Evolutionary conservation across 2,888 invertebrate species (phyloP).

Genomic region (Tetropium fuscum): DNA sequence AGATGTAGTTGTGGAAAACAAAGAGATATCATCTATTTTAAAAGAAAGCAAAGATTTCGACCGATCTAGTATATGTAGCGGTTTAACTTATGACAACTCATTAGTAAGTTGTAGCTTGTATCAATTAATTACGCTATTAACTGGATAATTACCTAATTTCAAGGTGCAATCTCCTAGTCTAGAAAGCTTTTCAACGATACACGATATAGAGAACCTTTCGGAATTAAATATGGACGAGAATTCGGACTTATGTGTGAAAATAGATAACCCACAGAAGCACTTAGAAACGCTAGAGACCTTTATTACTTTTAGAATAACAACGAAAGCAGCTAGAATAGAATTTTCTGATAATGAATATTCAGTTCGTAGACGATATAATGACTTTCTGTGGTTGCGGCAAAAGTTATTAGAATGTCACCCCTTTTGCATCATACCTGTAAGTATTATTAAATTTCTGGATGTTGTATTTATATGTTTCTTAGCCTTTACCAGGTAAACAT

Average conservation of each 20-base stretch:
- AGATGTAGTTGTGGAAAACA: constrained; percentile 65
- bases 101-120: constrained; percentile 53
- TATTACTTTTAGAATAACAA: constrained; percentile 77
- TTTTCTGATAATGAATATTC: constrained; percentile 74
- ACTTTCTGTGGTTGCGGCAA: constrained; percentile 78
- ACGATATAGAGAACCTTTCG: constrained; percentile 69
- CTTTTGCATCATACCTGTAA: constrained; percentile 77
- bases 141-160: constrained; percentile 29
- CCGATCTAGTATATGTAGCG: constrained; percentile 59
- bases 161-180: constrained; percentile 72
- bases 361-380: constrained; percentile 78
- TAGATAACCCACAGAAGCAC: constrained; percentile 81
- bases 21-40: constrained; percentile 59
- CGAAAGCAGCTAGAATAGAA: constrained; percentile 75
- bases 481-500: constrained; percentile 80
- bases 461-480: constrained; percentile 47
- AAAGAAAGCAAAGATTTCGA: constrained; percentile 61
- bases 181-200: constrained; percentile 72
- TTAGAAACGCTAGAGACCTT: constrained; percentile 78
- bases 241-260: constrained; percentile 74
- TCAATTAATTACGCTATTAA: constrained; percentile 1
- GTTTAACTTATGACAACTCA: constrained; percentile 60
- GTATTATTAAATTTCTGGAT: constrained; percentile 46
- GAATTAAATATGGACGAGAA: constrained; percentile 69
- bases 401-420: constrained; percentile 75